Evolutionary conservation across 2,888 invertebrate species (phyloP), one percentile per base, ranked within the genome.

Genomic region (Keiferia lycopersicella): DNA sequence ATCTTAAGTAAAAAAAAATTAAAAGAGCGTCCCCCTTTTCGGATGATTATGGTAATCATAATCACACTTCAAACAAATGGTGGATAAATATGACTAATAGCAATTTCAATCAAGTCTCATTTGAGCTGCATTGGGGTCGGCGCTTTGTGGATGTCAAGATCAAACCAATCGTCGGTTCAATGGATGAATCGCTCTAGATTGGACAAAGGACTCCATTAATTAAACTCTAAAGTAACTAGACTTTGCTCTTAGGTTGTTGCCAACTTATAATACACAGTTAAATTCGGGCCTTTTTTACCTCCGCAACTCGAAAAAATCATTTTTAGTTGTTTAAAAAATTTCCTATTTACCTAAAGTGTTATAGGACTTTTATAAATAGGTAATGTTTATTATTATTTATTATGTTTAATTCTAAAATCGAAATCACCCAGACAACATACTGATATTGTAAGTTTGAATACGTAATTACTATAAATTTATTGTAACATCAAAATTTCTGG

Each of bases 161-260:
- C 84, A 78, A 82, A 84, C 80, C 82, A 83, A 84, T 85, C 68
- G 20, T 12, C 69, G 72, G 78, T 75, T 79, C 78, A 80, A 70
- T 71, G 71, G 70, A 75, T 78, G 79, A 75, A 71, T 77, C 75
- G 76, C 68, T 71, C 70, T 73, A 6, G 26, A 41, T 39, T 67
- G 69, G 66, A 62, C 61, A 59, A 63, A 56, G 56, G 30, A 56
- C 53, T 53, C 53, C n/a, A n/a, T 56, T 56, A 56, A 56, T 56
- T 56, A 34, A 56, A 56, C 56, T 56, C n/a, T 1, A 26, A 11
- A 4, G 26, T 30, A 56, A 6, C 26, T 56, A 30, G 14, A 34
- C 26, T 56, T 56, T 26, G 56, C 6, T 22, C 30, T 30, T 53
- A 1, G 26, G 51, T 20, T n/a, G n/a, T n/a, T 51, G 41, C 41